These are phyloP conservation scores for Lota lota DNA, from an alignment of 2,113 vertebrate species.

Conservation along the genomic window DNA sequence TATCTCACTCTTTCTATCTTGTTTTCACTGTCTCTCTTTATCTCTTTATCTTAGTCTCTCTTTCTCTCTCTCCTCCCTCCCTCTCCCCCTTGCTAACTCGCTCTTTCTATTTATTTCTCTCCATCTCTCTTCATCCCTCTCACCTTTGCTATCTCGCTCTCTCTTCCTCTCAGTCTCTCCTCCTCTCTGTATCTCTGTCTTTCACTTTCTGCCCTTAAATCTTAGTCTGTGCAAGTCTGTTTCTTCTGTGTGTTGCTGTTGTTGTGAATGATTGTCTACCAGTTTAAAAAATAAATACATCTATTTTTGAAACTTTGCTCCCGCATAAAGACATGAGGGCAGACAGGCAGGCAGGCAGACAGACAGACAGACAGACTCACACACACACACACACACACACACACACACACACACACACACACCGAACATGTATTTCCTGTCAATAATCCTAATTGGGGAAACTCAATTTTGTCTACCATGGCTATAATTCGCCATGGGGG, in stretches of 20 bases:
- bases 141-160: neutral
- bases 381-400: constrained; percentile 36
- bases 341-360: constrained; percentile 46
- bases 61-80: neutral
- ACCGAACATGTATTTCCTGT: no score
- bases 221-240: neutral
- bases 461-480: no score
- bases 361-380: constrained; percentile 35
- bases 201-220: neutral
- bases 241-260: constrained; percentile 36
- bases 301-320: constrained; percentile 56
- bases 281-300: constrained; percentile 22
- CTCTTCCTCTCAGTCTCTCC: neutral
- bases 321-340: constrained; percentile 37
- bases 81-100: neutral
- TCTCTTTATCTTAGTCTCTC: constrained; percentile 39
- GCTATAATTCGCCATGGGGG: no score
- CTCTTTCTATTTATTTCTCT: constrained; percentile 27
- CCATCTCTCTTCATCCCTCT: neutral
- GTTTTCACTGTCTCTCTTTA: constrained; percentile 2
- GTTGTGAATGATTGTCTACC: no score
- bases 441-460: no score
- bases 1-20: no score
- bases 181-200: neutral
- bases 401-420: neutral